These are phyloP conservation scores for Dasyornis broadbenti DNA, from an alignment of 2,113 vertebrate species.

Conservation along the genomic window DNA sequence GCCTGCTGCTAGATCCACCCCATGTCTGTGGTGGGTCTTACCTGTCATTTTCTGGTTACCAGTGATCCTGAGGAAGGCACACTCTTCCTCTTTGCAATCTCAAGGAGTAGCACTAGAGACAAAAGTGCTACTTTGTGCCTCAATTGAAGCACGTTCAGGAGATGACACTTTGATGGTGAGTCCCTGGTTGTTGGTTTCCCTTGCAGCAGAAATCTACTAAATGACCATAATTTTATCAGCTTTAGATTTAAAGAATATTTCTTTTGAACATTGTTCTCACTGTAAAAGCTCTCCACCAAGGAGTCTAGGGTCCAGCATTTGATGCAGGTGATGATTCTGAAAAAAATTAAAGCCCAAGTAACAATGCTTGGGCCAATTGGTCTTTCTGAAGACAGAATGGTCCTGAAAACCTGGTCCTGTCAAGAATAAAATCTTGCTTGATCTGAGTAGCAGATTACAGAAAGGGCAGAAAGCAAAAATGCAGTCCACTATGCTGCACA, in stretches of 20 bases:
- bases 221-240: neutral
- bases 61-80: neutral
- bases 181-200: neutral
- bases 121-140: neutral
- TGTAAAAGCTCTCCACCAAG: neutral
- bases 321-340: neutral
- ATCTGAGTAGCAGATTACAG: neutral
- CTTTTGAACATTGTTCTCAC: neutral
- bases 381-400: neutral
- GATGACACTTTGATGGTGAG: neutral
- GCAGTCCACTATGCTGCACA: neutral
- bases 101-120: neutral
- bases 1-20: neutral
- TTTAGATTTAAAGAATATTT: neutral
- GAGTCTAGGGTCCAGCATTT: neutral
- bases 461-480: neutral
- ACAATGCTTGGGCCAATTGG: fast-evolving
- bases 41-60: neutral
- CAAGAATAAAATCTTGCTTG: neutral
- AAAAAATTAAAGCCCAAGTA: neutral
- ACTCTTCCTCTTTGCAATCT: neutral
- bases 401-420: neutral
- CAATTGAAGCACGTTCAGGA: neutral
- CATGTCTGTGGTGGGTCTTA: neutral
- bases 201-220: neutral